Percentiles rank a stretch among this genome's conserved stretches.
Conservation (phyloP, 2,113 vertebrate genomes). For the Ardeotis arabs region DNA sequence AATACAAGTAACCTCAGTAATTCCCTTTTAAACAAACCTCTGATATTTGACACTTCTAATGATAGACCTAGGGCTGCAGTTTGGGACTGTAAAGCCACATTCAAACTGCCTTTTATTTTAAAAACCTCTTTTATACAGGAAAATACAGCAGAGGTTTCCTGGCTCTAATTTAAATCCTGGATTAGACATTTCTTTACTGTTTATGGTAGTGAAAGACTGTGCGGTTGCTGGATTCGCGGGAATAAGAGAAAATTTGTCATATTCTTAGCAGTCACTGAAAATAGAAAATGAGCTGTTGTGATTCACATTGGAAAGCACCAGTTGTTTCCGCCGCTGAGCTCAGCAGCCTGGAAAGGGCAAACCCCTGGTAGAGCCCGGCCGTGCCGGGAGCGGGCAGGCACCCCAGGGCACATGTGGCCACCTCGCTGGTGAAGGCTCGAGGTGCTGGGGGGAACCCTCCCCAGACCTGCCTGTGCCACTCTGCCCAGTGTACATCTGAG, state of each 20-base stretch:
- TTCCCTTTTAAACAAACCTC: not conserved
- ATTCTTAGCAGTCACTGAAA: constrained; percentile 29
- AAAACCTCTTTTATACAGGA: not conserved
- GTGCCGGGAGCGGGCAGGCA: rapidly evolving
- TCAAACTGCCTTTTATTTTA: not conserved
- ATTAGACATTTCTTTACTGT: not conserved
- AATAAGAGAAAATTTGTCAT: not conserved
- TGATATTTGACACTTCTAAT: not conserved
- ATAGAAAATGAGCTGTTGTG: not conserved
- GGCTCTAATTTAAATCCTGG: not conserved
- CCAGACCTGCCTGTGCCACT: not conserved
- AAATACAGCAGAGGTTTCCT: constrained; percentile 10
- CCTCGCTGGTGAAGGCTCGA: rapidly evolving
- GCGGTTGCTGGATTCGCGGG: not conserved
- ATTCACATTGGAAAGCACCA: not conserved
- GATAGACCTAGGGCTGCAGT: not conserved
- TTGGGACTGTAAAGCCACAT: not conserved
- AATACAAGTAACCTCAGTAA: not conserved
- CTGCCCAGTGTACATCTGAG: not conserved
- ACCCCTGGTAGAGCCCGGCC: rapidly evolving
- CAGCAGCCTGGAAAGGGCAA: not conserved
- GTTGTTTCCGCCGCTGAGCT: not conserved
- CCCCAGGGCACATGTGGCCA: rapidly evolving
- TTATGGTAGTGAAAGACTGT: not conserved
- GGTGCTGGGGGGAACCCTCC: not conserved